Evolutionary conservation across 2,888 invertebrate genomes (phyloP).

Genomic region (Drosophila setosimentum): DNA sequence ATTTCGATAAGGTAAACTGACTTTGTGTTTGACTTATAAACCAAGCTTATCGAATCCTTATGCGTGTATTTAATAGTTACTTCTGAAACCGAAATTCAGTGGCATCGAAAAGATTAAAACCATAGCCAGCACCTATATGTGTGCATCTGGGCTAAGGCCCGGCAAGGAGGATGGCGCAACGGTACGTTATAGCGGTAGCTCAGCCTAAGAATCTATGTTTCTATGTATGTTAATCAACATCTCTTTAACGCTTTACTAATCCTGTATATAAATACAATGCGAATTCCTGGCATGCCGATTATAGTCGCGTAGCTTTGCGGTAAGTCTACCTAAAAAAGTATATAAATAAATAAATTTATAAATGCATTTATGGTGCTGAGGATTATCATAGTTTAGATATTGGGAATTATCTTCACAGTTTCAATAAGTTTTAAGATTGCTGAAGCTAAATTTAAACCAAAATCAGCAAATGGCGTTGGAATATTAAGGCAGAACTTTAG

Average conservation of each 20-base stretch:
- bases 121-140: slow-evolving; percentile 99
- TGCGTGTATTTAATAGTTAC: slow-evolving; percentile 86
- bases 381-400: background rate
- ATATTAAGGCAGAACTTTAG: background rate
- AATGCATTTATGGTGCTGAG: background rate
- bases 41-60: no score
- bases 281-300: slow-evolving; percentile 43
- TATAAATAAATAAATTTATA: background rate
- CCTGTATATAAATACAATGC: slow-evolving; percentile 62
- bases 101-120: slow-evolving; percentile 99
- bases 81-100: slow-evolving; percentile 97
- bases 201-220: slow-evolving; percentile 8
- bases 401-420: background rate
- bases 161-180: slow-evolving; percentile 92
- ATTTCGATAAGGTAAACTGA: slow-evolving; percentile 94
- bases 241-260: slow-evolving; percentile 66
- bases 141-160: slow-evolving; percentile 96
- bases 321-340: slow-evolving; percentile 63
- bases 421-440: background rate
- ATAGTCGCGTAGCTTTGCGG: slow-evolving; percentile 82
- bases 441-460: background rate
- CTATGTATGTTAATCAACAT: slow-evolving; percentile 42
- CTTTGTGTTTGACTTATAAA: background rate
- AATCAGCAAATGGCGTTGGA: background rate
- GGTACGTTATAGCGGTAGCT: slow-evolving; percentile 85